A percentile compares a stretch with the other conserved stretches of the same genome.
Conservation (phyloP, 1,140 invertebrate genomes). For the Neodiprion fabricii region DNA sequence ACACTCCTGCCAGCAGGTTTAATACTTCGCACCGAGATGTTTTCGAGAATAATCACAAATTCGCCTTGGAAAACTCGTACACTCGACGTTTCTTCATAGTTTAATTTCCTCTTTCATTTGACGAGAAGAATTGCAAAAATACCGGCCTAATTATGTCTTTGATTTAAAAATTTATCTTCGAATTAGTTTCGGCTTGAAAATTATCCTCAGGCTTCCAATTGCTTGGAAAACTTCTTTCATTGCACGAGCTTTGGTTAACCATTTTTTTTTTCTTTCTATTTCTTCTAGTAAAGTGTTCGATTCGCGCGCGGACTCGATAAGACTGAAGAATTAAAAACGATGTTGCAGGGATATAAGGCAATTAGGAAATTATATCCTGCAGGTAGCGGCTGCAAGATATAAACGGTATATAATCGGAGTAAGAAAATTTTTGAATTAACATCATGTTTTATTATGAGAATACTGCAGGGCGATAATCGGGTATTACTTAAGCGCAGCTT, state of each 20-base stretch:
- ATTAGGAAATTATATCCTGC: too few relatives aligned
- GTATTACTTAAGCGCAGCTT: background rate
- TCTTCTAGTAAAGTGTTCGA: background rate
- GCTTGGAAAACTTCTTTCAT: background rate
- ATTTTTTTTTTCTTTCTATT: background rate
- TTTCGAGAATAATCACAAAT: background rate
- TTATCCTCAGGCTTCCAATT: too few relatives aligned
- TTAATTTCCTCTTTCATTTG: background rate
- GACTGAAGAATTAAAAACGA: too few relatives aligned
- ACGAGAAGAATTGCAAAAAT: too few relatives aligned
- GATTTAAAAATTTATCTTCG: too few relatives aligned
- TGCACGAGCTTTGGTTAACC: background rate
- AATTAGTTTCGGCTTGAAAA: too few relatives aligned
- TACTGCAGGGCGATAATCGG: background rate
- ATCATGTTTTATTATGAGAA: background rate
- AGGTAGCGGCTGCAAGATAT: too few relatives aligned
- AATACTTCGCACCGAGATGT: background rate
- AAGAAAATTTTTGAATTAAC: background rate
- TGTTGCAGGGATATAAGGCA: too few relatives aligned
- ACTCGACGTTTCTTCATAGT: background rate
- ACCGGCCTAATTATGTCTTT: too few relatives aligned
- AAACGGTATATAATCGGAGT: background rate
- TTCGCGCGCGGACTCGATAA: too few relatives aligned
- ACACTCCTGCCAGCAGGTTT: too few relatives aligned
- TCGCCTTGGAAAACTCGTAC: background rate